Conservation (phyloP, 2,797 vertebrate genomes). For the Anguilla megastoma region DNA sequence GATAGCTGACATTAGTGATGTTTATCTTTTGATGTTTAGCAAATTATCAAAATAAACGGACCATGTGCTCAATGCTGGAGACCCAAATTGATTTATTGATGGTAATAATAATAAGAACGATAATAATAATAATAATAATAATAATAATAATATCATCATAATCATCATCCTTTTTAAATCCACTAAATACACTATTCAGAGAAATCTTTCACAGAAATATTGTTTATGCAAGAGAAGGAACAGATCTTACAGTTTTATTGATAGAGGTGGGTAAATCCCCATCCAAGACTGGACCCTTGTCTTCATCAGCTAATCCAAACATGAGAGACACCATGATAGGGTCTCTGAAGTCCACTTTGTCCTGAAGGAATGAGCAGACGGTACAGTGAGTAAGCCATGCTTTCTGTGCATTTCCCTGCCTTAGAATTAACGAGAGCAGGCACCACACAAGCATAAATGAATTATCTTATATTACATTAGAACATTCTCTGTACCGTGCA, state of each 20-base stretch:
- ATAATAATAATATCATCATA: neutral
- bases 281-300: constrained; percentile 87
- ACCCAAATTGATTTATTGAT: neutral
- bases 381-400: neutral
- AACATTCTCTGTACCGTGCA: neutral
- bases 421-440: neutral
- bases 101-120: neutral
- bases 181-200: neutral
- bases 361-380: constrained; percentile 63
- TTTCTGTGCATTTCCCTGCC: neutral
- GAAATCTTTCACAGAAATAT: neutral
- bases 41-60: neutral
- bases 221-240: neutral
- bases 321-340: constrained; percentile 86
- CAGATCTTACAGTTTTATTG: constrained; percentile 82
- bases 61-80: neutral
- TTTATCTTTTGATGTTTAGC: neutral
- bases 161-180: neutral
- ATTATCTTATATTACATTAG: neutral
- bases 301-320: constrained; percentile 82
- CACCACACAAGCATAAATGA: neutral
- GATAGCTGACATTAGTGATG: neutral
- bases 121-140: no score
- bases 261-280: constrained; percentile 79
- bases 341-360: constrained; percentile 87